A percentile compares a stretch with the other conserved stretches of the same genome.
These are phyloP conservation scores for Acromyrmex echinatior DNA, from an alignment of 1,140 invertebrate genomes.

Conservation along the genomic window DNA sequence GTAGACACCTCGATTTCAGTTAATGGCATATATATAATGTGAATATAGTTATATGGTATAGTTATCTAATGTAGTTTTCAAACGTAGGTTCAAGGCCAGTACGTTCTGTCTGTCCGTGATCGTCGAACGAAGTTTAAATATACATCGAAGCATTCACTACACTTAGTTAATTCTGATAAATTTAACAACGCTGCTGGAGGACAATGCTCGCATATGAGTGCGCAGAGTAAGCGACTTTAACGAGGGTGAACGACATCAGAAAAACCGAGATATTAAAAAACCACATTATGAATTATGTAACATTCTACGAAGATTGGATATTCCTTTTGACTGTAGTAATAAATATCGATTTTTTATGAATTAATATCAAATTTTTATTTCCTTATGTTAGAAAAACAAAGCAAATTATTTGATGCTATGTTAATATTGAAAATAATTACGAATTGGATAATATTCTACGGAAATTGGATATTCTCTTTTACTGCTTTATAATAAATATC, in stretches of 20 bases:
- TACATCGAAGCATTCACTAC: slow-evolving; percentile 22
- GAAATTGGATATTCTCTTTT: neutral
- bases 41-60: neutral
- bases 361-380: slow-evolving; percentile 11
- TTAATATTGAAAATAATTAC: neutral
- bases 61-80: slow-evolving; percentile 31
- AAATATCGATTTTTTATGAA: neutral
- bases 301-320: neutral
- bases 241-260: slow-evolving; percentile 7
- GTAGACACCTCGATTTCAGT: neutral
- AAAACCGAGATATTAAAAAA: slow-evolving; percentile 4
- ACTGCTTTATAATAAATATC: neutral
- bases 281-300: slow-evolving; percentile 5
- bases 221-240: neutral
- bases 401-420: neutral
- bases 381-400: neutral
- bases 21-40: neutral
- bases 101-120: neutral
- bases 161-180: slow-evolving; percentile 52
- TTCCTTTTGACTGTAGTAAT: neutral
- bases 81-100: slow-evolving; percentile 50
- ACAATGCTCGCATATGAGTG: slow-evolving; percentile 7
- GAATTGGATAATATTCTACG: neutral
- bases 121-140: slow-evolving; percentile 40
- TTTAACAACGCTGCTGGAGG: slow-evolving; percentile 46